Evolutionary conservation across 2,113 vertebrate genomes (phyloP), one percentile per base, ranked within the genome.

Genomic region (Cyprinodon brontotheroides): DNA sequence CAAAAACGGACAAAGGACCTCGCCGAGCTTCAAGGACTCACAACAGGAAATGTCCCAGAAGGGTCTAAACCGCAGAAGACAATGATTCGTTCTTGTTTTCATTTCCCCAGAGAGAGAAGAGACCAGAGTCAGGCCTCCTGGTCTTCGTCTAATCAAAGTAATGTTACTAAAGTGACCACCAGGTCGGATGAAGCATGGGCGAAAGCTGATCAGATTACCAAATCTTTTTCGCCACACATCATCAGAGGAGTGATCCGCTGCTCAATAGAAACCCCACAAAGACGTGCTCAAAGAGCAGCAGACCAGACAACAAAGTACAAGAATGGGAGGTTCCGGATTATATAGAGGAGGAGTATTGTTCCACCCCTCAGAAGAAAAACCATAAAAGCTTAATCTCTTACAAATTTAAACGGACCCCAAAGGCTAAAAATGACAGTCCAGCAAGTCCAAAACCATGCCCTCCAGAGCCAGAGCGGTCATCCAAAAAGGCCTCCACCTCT

Each of bases 1-100:
- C 96, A 99, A 85, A 98, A 94, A 86, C 96, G 98, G 72, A 98
- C 97, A 78, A 98, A 98, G 90, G 97, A 99, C 81, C 93, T 99
- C 47, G 97, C 97, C 45, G 98, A 98, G 75, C 95, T 99, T 59
- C 98, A 97, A 89, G 98, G 97, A 17, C 95, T 97, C 0, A 93
- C 96, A 3, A 94, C 93, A 4, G 92, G 93, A 73, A 93, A 92
- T 10, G 93, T 95, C 63, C 87, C 85, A 8, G 93, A 95, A 82
- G 93, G 91, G 65, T 83, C 87, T 70, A 97, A 95, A 91, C 94
- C 96, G 1, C 96, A 92, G 78, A 95, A 94, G 83, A 84, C 93
- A 36, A 74, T 96, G 38, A 92, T 98, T 75, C 93, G 89, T 69
- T 97, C 96, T 41, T 99, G 97, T 84, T 97, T 98, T 74, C 89